Percentiles rank a stretch among this genome's conserved stretches.
Evolutionary conservation across 2,113 vertebrate species (phyloP).

Genomic region (Fregata magnificens): DNA sequence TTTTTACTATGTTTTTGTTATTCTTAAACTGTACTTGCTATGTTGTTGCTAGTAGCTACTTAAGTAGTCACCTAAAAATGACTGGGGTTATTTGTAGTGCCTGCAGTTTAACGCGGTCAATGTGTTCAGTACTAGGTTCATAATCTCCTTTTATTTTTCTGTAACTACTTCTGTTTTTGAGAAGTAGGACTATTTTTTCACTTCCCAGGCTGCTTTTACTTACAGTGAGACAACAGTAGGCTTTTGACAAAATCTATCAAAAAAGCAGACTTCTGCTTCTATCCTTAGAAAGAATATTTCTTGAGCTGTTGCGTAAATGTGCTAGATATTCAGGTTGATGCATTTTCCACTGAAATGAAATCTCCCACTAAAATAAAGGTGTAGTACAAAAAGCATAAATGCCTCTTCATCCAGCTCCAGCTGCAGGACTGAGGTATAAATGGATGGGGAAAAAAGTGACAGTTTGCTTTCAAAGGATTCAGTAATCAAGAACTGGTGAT

Average conservation of each 20-base stretch:
- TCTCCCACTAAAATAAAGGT: not conserved
- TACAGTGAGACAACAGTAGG: not conserved
- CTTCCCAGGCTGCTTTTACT: not conserved
- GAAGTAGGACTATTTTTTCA: not conserved
- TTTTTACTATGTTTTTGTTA: not conserved
- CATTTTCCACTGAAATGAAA: not conserved
- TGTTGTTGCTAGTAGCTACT: not conserved
- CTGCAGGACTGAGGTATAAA: not conserved
- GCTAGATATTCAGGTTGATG: not conserved
- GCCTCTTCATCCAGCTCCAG: not conserved
- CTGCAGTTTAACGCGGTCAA: not conserved
- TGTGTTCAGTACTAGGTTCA: not conserved
- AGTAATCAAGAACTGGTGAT: not conserved
- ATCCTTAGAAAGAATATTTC: not conserved
- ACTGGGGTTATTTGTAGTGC: not conserved
- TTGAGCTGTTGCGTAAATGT: not conserved
- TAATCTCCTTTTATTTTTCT: not conserved
- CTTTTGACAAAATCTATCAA: not conserved
- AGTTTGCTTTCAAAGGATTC: not conserved
- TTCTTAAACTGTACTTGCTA: not conserved
- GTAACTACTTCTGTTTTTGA: not conserved
- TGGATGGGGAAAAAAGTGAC: not conserved
- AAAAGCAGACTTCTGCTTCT: not conserved
- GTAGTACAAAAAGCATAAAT: not conserved
- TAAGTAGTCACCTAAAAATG: not conserved